Conservation (phyloP, 2,888 invertebrate species). For the Caenorhabditis sp. region DNA sequence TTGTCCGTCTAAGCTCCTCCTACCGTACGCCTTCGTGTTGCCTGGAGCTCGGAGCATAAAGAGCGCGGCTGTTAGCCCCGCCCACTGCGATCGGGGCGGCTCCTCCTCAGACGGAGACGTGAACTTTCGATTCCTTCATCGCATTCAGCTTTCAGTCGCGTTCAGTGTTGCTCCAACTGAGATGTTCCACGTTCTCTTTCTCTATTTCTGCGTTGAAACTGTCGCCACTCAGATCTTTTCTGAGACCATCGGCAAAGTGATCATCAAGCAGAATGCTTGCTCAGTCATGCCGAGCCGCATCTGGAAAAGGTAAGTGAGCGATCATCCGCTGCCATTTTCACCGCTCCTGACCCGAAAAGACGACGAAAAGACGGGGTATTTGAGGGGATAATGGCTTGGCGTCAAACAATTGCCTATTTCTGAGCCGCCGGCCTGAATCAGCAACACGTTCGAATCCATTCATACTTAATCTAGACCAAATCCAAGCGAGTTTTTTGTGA, state of each 20-base stretch:
- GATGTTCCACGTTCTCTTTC: conserved; percentile 2
- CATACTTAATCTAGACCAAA: conserved; percentile 11
- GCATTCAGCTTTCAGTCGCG: not conserved
- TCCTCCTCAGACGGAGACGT: conserved; percentile 32
- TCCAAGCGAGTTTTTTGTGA: conserved; percentile 11
- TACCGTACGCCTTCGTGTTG: conserved; percentile 31
- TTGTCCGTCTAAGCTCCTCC: conserved; percentile 18
- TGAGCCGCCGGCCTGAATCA: not conserved
- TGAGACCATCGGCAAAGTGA: conserved; percentile 28
- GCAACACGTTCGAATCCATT: conserved; percentile 14
- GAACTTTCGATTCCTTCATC: conserved; percentile 44
- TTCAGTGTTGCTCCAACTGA: conserved; percentile 30
- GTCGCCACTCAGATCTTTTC: conserved; percentile 20
- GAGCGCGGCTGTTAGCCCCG: conserved; percentile 24
- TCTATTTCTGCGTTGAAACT: conserved; percentile 4
- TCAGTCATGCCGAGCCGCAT: conserved; percentile 41
- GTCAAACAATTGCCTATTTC: not conserved
- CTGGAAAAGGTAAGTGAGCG: conserved; percentile 44
- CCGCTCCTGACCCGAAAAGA: not conserved
- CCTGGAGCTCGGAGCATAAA: conserved; percentile 30
- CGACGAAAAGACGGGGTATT: not conserved
- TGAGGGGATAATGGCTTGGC: not conserved
- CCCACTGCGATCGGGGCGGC: conserved; percentile 36
- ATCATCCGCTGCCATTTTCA: not conserved
- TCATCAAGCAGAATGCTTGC: conserved; percentile 30